These are phyloP conservation scores for Cebus imitator DNA, from an alignment of 2,113 vertebrate species.

Conservation along the genomic window DNA sequence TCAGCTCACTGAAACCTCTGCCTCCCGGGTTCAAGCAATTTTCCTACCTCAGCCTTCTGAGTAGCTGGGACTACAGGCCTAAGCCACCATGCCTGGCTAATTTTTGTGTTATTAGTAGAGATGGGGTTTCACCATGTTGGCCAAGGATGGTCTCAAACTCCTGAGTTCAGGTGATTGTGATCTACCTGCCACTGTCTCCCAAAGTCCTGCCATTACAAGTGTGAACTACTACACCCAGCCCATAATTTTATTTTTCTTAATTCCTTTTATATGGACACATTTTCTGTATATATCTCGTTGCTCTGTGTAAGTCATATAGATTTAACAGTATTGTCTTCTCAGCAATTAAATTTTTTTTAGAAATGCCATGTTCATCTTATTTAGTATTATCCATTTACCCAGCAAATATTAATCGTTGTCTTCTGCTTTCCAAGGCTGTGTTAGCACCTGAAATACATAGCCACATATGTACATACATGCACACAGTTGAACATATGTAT, in stretches of 20 bases:
- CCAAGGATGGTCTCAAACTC: no score
- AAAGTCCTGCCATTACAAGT: no score
- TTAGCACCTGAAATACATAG: background rate
- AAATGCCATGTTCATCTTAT: background rate
- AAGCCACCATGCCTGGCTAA: no score
- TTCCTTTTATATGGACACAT: background rate
- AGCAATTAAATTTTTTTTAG: background rate
- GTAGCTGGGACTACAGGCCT: no score
- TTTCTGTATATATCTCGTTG: background rate
- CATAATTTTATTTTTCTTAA: background rate
- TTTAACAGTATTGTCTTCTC: background rate
- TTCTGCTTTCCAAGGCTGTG: background rate
- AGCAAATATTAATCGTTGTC: background rate
- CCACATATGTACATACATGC: background rate
- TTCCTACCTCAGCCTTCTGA: no score
- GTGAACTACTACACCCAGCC: no score
- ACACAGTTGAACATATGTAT: background rate
- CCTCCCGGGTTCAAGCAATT: no score
- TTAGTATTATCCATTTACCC: background rate
- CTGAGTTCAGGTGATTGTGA: no score
- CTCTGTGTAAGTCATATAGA: background rate
- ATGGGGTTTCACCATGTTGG: no score
- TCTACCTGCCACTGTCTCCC: no score
- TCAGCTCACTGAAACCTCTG: no score
- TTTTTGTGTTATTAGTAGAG: no score